phyloP scores from a whole-genome alignment of 2,113 vertebrate genomes.

The Lathamus discolor region DNA sequence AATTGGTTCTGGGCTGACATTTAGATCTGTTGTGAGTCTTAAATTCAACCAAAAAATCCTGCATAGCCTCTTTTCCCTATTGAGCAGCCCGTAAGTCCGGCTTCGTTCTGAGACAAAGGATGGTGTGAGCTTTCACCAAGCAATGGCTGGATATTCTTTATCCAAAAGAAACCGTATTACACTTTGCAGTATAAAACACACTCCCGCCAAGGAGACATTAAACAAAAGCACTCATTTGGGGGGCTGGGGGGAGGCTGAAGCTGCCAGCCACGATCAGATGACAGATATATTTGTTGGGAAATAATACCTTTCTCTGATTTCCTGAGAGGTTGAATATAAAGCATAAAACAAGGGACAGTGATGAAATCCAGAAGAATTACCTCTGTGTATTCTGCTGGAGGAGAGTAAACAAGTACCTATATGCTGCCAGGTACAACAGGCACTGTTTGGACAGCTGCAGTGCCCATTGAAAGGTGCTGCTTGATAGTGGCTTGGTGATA shows the following conservation, averaged over 20 bases:
- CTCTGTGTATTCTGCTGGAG: slow-evolving; percentile 51
- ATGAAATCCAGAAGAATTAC: slow-evolving; percentile 71
- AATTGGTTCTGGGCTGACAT: neutral
- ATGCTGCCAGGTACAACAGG: slow-evolving; percentile 66
- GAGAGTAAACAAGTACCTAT: slow-evolving; percentile 72
- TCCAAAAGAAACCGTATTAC: neutral
- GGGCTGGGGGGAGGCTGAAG: neutral
- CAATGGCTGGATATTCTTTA: neutral
- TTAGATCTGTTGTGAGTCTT: neutral
- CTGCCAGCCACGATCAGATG: slow-evolving; percentile 4
- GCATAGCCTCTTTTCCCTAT: neutral
- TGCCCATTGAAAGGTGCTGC: slow-evolving; percentile 66
- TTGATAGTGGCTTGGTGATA: slow-evolving; percentile 33
- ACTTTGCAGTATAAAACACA: neutral
- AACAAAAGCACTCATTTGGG: neutral
- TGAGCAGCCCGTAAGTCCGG: neutral
- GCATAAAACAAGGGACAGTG: slow-evolving; percentile 36
- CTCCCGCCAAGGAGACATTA: neutral
- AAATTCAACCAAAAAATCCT: neutral
- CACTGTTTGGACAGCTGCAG: slow-evolving; percentile 83
- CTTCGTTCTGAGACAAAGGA: neutral
- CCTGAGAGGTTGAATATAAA: slow-evolving; percentile 41
- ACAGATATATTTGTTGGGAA: slow-evolving; percentile 55
- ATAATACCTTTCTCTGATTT: slow-evolving; percentile 54
- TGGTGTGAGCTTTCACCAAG: neutral